phyloP scores from a whole-genome alignment of 2,797 vertebrate genomes.

The Smutsia gigantea region DNA sequence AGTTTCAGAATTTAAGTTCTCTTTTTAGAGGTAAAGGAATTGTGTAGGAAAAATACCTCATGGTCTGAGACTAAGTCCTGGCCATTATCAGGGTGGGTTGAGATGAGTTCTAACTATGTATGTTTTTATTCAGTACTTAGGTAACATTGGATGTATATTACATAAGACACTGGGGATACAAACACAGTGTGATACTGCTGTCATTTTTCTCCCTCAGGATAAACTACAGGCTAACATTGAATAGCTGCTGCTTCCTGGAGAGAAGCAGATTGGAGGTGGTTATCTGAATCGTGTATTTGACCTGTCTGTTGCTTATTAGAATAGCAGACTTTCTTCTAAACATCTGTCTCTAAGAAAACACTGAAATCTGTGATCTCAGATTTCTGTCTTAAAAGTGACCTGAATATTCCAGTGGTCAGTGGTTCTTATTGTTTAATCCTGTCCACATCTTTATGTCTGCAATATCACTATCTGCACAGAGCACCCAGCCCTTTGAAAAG shows the following conservation, averaged over 20 bases:
- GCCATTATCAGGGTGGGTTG: constrained; percentile 27
- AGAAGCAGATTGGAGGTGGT: background rate
- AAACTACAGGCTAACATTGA: background rate
- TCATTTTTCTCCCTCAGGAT: background rate
- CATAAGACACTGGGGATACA: background rate
- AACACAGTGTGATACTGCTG: background rate
- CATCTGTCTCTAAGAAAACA: background rate
- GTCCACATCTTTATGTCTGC: background rate
- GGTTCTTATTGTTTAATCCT: background rate
- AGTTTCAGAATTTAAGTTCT: background rate
- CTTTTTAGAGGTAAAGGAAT: background rate
- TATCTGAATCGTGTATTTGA: background rate
- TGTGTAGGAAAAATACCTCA: background rate
- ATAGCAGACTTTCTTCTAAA: background rate
- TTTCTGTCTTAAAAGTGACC: background rate
- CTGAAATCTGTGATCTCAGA: background rate
- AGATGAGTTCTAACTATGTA: background rate
- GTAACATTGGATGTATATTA: background rate
- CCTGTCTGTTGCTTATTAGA: background rate
- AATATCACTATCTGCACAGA: background rate
- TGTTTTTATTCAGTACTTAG: constrained; percentile 30
- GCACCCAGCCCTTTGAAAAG: background rate
- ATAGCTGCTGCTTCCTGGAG: background rate
- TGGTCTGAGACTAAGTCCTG: background rate
- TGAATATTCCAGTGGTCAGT: background rate